Percentiles rank a stretch among this genome's conserved stretches.
Evolutionary conservation across 2,888 invertebrate genomes (phyloP).

Genomic region (Rhogogaster chlorosoma): DNA sequence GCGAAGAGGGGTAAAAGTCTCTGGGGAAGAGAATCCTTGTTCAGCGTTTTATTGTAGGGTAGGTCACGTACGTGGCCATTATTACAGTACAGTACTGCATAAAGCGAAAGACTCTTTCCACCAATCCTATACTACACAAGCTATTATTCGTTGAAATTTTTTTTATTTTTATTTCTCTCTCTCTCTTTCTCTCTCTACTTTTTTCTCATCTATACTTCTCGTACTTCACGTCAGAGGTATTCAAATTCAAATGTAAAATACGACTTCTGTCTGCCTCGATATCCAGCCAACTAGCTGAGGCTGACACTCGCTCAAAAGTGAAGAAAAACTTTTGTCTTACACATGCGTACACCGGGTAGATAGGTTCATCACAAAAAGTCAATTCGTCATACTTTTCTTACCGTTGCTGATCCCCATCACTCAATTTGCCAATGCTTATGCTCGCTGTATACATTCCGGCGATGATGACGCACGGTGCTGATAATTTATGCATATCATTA

Average conservation of each 20-base stretch:
- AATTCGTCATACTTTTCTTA: background rate
- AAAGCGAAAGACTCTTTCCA: background rate
- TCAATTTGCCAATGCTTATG: constrained; percentile 12
- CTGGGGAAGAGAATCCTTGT: constrained; percentile 17
- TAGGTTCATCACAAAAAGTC: background rate
- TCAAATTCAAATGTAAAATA: background rate
- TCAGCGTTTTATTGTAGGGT: constrained; percentile 33
- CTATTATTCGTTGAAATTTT: background rate
- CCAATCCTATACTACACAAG: background rate
- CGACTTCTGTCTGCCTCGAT: background rate
- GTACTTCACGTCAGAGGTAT: background rate
- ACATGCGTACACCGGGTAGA: background rate
- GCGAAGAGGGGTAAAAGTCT: background rate
- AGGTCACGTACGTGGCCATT: constrained; percentile 36
- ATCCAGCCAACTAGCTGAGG: background rate
- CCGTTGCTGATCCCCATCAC: background rate
- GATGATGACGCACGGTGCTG: constrained; percentile 27
- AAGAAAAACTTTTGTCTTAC: background rate
- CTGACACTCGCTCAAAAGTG: background rate
- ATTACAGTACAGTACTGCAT: background rate
- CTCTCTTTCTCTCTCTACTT: background rate
- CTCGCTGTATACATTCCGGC: background rate
- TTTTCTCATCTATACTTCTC: background rate
- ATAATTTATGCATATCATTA: background rate
- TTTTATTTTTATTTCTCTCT: background rate